Evolutionary conservation across 2,888 invertebrate species (phyloP).

Genomic region (Salpingus planirostris): DNA sequence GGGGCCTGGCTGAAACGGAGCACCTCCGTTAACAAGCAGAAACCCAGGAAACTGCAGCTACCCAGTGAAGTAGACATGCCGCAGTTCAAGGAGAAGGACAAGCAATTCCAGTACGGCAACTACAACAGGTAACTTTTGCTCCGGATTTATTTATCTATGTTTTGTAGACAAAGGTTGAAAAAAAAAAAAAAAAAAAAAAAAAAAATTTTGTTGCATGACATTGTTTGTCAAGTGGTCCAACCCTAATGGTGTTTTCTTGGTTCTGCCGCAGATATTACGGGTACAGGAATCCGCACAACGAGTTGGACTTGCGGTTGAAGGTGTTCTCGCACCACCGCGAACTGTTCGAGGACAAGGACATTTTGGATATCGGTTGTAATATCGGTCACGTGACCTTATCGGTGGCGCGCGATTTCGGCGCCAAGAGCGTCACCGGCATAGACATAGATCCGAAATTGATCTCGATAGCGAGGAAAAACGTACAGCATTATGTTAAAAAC

Average conservation of each 20-base stretch:
- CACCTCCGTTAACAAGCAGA: conserved; percentile 29
- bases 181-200: too few species aligned
- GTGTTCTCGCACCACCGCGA: conserved; percentile 71
- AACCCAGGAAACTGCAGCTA: conserved; percentile 39
- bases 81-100: conserved; percentile 65
- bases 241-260: too few species aligned
- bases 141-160: too few species aligned
- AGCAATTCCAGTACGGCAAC: conserved; percentile 88
- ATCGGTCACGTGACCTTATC: conserved; percentile 90
- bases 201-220: too few species aligned
- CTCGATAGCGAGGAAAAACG: conserved; percentile 61
- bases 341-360: conserved; percentile 81
- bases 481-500: conserved; percentile 56
- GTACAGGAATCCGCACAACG: conserved; percentile 76
- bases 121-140: conserved; percentile 78
- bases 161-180: too few species aligned
- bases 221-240: too few species aligned
- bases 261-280: conserved; percentile 88
- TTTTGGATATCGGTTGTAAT: conserved; percentile 96
- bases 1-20: conserved; percentile 67
- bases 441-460: conserved; percentile 91
- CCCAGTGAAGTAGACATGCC: conserved; percentile 44
- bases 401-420: conserved; percentile 77
- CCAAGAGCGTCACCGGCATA: conserved; percentile 81
- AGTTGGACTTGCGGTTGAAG: conserved; percentile 74